Base-by-base conservation (phyloP, 2,113 vertebrate genomes). In the Sprattus sprattus region DNA sequence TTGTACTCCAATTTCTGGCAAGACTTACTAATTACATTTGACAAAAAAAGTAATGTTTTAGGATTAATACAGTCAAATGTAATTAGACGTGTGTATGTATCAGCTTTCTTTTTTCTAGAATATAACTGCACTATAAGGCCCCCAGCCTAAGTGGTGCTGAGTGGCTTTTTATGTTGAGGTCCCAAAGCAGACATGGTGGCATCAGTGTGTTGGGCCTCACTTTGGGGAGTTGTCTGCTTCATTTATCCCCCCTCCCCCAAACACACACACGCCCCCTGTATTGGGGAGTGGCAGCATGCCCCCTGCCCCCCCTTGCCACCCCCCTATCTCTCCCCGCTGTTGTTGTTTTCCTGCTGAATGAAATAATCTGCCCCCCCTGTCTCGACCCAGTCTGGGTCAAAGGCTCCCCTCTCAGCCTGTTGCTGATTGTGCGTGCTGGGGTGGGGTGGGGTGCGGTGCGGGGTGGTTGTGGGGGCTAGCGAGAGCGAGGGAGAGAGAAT, bases 281-380 rank as follows among this genome's bases (percentile, higher is more conserved):
- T 78, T 94, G 93, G 93, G 90, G 92, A 93, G 85, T 90, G 90
- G 89, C 90, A 93, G 89, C 91, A 94, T 92, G 93, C 92, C 90
- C 91, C 92, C 85, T 86, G 88, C 92, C 39, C 93, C 92, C 90
- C 91, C 92, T 84, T 86, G 88, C 92, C 39, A 39, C 39, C 39
- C 39, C 90, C 92, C 85, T 86, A 88, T 86, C 91, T 90, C 81
- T 83, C 90, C 90, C 88, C 93, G 91, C 92, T 89, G 93, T 93
- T 93, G 94, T 95, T 95, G 94, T 96, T 95, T 94, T 95, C 94
- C 93, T 94, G 94, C 93, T 94, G 93, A 95, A 95, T 94, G 93
- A 93, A 95, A 95, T 95, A 94, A 95, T 94, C 93, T 94, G 91
- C 92, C 90, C 93, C 92, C 92, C 88, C 88, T 85, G 93, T 93